Evolutionary conservation across 2,797 vertebrate species (phyloP).

Genomic region (Pyrocephalus nanus): DNA sequence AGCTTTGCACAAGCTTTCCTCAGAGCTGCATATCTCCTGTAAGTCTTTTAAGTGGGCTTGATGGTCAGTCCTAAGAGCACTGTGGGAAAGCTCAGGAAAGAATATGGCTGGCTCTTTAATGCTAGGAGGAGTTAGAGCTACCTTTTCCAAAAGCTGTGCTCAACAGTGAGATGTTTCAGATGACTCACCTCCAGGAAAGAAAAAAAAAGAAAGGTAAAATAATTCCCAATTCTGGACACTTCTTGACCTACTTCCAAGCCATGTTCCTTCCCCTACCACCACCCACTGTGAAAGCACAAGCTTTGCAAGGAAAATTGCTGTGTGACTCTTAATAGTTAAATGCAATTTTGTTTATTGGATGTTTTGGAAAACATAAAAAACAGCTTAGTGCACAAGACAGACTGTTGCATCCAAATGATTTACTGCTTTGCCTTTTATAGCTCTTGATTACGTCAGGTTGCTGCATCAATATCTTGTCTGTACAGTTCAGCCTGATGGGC

Average conservation of each 20-base stretch:
- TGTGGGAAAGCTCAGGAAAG: neutral
- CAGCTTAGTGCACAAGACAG: neutral
- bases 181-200: neutral
- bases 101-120: neutral
- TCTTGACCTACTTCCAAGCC: neutral
- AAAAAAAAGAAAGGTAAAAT: neutral
- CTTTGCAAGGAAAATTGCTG: neutral
- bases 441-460: constrained; percentile 49
- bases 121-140: neutral
- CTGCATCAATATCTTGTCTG: constrained; percentile 52
- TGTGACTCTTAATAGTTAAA: constrained; percentile 32
- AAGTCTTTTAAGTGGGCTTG: neutral
- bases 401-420: constrained; percentile 44
- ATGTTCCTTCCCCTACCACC: neutral
- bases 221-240: neutral
- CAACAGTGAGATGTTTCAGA: neutral
- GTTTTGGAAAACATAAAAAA: constrained; percentile 19
- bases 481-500: neutral
- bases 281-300: neutral
- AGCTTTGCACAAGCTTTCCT: neutral
- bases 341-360: constrained; percentile 8
- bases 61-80: neutral
- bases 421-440: constrained; percentile 57
- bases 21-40: neutral
- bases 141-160: neutral